A percentile compares a stretch with the other conserved stretches of the same genome.
Evolutionary conservation across 1,140 invertebrate genomes (phyloP).

Genomic region (Drosophila sp.): DNA sequence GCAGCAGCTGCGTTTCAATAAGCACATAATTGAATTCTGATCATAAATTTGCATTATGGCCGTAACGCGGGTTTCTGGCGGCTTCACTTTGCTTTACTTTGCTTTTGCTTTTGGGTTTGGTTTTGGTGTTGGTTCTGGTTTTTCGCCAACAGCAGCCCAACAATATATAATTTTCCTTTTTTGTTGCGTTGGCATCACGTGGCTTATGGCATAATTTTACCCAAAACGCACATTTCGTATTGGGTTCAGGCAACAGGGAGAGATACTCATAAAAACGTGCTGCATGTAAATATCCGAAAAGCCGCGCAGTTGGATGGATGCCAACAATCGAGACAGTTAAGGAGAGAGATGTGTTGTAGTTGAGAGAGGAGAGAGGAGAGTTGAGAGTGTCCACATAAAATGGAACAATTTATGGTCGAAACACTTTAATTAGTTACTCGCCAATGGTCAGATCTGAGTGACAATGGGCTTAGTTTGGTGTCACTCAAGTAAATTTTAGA

Average conservation of each 20-base stretch:
- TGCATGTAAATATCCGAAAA: conserved; percentile 59
- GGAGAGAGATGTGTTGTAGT: not conserved
- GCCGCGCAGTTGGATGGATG: conserved; percentile 31
- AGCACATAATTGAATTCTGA: conserved; percentile 84
- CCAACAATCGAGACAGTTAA: conserved; percentile 15
- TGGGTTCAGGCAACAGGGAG: conserved; percentile 32
- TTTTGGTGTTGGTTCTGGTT: too few relatives aligned
- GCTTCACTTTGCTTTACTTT: conserved; percentile 71
- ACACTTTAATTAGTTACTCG: conserved; percentile 32
- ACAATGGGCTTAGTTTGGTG: not conserved
- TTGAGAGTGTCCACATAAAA: conserved; percentile 31
- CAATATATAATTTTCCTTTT: conserved; percentile 45
- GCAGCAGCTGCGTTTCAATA: conserved; percentile 81
- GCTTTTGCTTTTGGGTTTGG: conserved; percentile 49
- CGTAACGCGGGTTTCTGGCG: conserved; percentile 63
- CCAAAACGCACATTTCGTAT: conserved; percentile 78
- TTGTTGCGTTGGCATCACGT: conserved; percentile 54
- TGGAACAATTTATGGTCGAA: conserved; percentile 46
- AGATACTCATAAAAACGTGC: conserved; percentile 76
- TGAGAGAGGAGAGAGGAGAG: not conserved
- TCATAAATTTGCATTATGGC: conserved; percentile 83
- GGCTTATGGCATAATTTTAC: conserved; percentile 81
- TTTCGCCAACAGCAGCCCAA: conserved; percentile 16
- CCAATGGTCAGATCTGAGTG: conserved; percentile 20
- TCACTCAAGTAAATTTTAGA: not conserved